Conservation (phyloP, 1,140 invertebrate genomes). For the Ridgeia piscesae region DNA sequence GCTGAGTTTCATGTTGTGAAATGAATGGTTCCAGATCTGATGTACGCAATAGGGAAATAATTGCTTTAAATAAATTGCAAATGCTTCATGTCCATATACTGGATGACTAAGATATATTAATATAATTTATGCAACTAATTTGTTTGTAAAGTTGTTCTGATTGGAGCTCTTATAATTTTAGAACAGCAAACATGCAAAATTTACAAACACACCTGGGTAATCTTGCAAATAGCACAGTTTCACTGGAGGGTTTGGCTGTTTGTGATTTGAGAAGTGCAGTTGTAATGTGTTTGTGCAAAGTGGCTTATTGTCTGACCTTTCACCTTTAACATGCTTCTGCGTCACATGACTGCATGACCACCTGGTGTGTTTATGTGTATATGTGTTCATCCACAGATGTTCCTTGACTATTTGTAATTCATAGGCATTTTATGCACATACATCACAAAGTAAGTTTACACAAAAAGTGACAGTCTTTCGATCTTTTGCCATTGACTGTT, state of each 20-base stretch:
- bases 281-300: not conserved
- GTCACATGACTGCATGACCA: not conserved
- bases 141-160: no score
- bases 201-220: not conserved
- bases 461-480: not conserved
- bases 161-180: no score
- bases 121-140: no score
- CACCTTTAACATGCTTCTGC: not conserved
- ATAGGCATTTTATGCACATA: not conserved
- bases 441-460: not conserved
- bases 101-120: no score
- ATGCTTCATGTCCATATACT: no score
- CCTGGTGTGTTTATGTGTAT: not conserved
- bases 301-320: conserved; percentile 5
- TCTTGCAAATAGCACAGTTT: not conserved
- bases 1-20: not conserved
- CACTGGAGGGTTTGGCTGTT: not conserved
- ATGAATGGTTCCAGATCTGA: no score
- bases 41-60: no score
- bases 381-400: not conserved
- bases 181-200: no score
- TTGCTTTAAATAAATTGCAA: no score
- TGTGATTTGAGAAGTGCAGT: not conserved
- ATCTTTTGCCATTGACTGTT: not conserved
- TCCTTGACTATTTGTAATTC: no score